A percentile compares a stretch with the other conserved stretches of the same genome.
Evolutionary conservation across 2,113 vertebrate genomes (phyloP).

Genomic region (Zosterops japonicus): DNA sequence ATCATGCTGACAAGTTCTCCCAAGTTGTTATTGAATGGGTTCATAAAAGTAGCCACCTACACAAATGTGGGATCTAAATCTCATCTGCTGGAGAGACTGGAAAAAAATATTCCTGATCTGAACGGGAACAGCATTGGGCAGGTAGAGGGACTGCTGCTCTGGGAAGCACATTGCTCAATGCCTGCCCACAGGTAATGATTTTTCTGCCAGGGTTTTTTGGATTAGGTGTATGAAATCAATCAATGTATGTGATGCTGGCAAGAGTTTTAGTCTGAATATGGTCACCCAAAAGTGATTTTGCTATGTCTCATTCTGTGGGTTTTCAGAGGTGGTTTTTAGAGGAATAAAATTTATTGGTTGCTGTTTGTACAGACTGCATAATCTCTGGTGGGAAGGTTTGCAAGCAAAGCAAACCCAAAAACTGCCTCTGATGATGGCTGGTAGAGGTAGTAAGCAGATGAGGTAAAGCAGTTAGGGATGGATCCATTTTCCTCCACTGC

Average conservation of each 20-base stretch:
- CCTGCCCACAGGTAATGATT: neutral
- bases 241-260: neutral
- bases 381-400: neutral
- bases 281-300: neutral
- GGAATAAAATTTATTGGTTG: neutral
- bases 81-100: neutral
- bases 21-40: neutral
- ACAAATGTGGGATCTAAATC: neutral
- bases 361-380: neutral
- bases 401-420: neutral
- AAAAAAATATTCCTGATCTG: neutral
- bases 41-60: neutral
- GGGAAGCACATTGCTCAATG: neutral
- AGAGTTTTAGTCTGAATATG: neutral
- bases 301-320: neutral
- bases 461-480: neutral
- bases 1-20: neutral
- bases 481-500: neutral
- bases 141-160: neutral
- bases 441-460: neutral
- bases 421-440: neutral
- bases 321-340: neutral
- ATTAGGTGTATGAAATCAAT: neutral
- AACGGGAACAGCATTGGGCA: neutral
- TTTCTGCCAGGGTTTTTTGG: neutral